These are phyloP conservation scores for Notothenia coriiceps DNA, from an alignment of 2,113 vertebrate species.

Conservation along the genomic window DNA sequence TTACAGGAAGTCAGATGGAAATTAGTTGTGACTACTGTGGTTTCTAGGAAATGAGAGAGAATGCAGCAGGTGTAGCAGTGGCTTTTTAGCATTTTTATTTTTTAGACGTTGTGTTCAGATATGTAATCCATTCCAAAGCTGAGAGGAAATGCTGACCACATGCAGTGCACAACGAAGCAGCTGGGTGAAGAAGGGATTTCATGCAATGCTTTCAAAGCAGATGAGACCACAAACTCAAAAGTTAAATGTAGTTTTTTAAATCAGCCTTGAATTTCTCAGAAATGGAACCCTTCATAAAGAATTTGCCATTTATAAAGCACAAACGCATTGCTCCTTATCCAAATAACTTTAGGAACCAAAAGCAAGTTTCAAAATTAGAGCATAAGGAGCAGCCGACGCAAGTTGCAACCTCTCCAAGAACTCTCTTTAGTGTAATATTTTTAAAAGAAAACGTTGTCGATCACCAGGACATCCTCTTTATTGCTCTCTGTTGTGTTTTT, in stretches of 20 bases:
- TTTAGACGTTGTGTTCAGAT: constrained; percentile 5
- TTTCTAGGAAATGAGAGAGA: not conserved
- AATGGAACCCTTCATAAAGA: constrained; percentile 3
- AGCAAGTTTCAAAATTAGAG: constrained; percentile 7
- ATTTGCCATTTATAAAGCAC: not conserved
- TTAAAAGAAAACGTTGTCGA: no score
- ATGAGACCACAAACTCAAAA: constrained; percentile 16
- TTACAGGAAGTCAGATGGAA: constrained; percentile 34
- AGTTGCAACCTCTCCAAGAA: no score
- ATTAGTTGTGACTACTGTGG: not conserved
- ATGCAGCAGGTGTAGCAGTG: not conserved
- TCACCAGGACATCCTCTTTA: no score
- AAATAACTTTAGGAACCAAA: not conserved
- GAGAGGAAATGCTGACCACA: constrained; percentile 30
- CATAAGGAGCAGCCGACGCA: not conserved
- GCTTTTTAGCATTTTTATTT: constrained; percentile 17
- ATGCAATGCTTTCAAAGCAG: constrained; percentile 18
- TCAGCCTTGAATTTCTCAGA: constrained; percentile 22
- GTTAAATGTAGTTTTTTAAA: constrained; percentile 19
- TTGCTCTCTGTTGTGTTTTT: no score
- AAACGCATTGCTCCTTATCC: not conserved
- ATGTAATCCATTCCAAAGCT: constrained; percentile 24
- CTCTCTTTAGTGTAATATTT: no score
- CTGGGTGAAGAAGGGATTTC: constrained; percentile 9
- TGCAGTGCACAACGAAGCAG: constrained; percentile 6